Base-by-base conservation (phyloP, 2,113 vertebrate species). In the Python bivittatus region DNA sequence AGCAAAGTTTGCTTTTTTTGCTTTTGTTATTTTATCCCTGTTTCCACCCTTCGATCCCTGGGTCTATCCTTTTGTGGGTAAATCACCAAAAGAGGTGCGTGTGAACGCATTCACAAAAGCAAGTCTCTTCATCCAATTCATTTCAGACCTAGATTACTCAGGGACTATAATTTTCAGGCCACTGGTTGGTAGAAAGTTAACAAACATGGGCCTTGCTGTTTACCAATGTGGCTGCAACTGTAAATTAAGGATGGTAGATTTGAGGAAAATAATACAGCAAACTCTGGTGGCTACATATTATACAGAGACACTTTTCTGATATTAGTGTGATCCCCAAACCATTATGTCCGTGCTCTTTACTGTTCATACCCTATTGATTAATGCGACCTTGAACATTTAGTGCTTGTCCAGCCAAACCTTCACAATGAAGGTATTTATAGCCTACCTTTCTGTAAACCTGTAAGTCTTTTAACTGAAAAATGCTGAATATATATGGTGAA, bases 381-480 rank as follows among this genome's bases (percentile, higher is more conserved):
- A 84, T 27, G 48, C n/a, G 89, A 88, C 91, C 92, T 91, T 57
- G 89, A 86, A 87, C 53, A 93, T 91, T 95, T 4, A 1, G 91
- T 6, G 6, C 4, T 44, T 64, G 7, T 92, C 88, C 88, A 94
- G 90, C 54, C 93, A 91, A 33, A 87, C 1, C 38, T 90, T 92
- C 90, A 86, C 68, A 61, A 91, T 92, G 20, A 33, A 90, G 95
- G 86, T 58, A 91, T 38, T 91, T 91, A 94, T 64, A 95, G 94
- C 95, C 95, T 92, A n/a, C 96, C 95, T 94, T 94, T 96, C 96
- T 95, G 90, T 94, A 87, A 91, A 95, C 72, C 88, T 92, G 91
- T 93, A 97, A 96, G 90, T 86, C 94, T 97, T 97, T 97, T 91
- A 93, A 95, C 96, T 97, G 97, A 97, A 96, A 96, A 93, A 96